Base-by-base conservation (phyloP, 2,888 invertebrate species). In the Gymnosoma rotundatum region DNA sequence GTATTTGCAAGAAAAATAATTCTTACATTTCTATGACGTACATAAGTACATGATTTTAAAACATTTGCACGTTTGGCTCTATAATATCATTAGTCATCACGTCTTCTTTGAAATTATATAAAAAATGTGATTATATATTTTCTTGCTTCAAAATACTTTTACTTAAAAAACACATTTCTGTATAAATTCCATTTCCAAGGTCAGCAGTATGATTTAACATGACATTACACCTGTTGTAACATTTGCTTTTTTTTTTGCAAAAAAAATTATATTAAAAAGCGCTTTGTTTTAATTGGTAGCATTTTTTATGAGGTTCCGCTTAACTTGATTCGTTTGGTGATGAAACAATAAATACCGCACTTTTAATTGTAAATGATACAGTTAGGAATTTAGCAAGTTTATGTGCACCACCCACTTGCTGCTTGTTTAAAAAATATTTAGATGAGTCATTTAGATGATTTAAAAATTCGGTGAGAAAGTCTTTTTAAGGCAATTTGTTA, bases 281-380 rank as follows among this genome's bases (percentile, higher is more conserved):
- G 32, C 32, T 12, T 1, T 42, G 12, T 42, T 42, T 42, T 12
- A 42, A 42, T 42, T 42, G 12, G 6, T 18, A 63, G 36, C 48
- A 32, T 42, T 7, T 25, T 64, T 16, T 16, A 7, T 12, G 8
- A 50, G 21, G 18, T 38, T 36, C 64, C 25, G 48, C 16, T 72
- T 64, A 78, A 72, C 78, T 78, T 72, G 78, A 72, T 72, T 63
- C 50, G 21, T 9, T 50, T 63, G 21, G 0, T 48, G 21, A 66
- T 69, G 20, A 70, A 63, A 70, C 42, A 42, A 38, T 8, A 36
- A 18, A 25, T 25, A n/a, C 21, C 42, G 60, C 67, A 67, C 25
- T n/a, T 61, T 67, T 42, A 67, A 75, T 50, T 66, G 14, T 48
- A 50, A 0, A 38, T 36, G 21, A 21, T 21, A 48, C 4, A 18